Percentiles rank a stretch among this genome's conserved stretches.
Conservation (phyloP, 2,113 vertebrate genomes). For the Engystomops pustulosus region DNA sequence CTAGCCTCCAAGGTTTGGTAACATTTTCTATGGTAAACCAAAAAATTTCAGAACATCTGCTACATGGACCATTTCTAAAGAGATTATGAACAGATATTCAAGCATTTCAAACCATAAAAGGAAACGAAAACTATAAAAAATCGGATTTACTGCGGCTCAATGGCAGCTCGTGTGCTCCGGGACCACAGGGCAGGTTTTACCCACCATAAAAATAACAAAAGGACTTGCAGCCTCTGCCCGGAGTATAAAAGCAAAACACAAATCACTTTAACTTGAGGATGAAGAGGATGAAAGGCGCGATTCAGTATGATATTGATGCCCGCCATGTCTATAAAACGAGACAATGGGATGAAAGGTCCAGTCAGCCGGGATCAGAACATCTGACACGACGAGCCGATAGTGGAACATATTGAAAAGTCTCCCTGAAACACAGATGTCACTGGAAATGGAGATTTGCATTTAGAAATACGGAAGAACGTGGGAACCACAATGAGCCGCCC, state of each 20-base stretch:
- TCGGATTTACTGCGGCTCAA: not conserved
- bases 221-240: not conserved
- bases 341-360: slow-evolving; percentile 13
- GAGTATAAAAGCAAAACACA: slow-evolving; percentile 19
- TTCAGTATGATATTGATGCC: not conserved
- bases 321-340: slow-evolving; percentile 28
- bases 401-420: not conserved
- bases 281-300: slow-evolving; percentile 18
- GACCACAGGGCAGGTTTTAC: slow-evolving; percentile 18
- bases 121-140: not conserved
- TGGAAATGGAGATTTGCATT: not conserved
- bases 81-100: slow-evolving; percentile 39
- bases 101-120: not conserved
- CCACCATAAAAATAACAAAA: slow-evolving; percentile 40
- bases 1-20: not conserved
- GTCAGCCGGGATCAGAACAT: slow-evolving; percentile 3
- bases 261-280: slow-evolving; percentile 14
- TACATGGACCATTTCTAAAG: not conserved
- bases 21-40: not conserved
- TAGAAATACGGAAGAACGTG: slow-evolving; percentile 13
- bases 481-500: not conserved
- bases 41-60: not conserved
- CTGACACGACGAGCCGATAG: not conserved
- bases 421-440: slow-evolving; percentile 28
- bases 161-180: slow-evolving; percentile 6